These are phyloP conservation scores for Astreopora myriophthalma DNA, from an alignment of 64 coral and sea anemone species.

Conservation along the genomic window DNA sequence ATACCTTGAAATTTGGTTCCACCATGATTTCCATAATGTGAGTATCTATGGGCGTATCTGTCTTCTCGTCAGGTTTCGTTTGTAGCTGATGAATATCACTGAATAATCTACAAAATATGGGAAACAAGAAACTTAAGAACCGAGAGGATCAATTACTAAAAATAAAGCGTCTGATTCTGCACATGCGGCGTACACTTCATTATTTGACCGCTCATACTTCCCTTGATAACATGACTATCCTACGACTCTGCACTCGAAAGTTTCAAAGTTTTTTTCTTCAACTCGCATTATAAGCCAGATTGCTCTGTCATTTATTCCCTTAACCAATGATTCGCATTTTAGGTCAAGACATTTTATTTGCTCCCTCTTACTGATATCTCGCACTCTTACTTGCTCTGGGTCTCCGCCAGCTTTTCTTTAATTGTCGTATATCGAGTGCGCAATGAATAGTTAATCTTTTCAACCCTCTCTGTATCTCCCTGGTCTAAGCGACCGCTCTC, in stretches of 20 bases:
- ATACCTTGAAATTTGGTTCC: not conserved
- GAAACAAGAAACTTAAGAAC: no score
- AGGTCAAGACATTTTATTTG: no score
- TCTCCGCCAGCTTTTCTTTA: not conserved
- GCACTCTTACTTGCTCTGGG: not conserved
- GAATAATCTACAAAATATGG: not conserved
- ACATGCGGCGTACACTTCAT: no score
- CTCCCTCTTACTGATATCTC: not conserved
- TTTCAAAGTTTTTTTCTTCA: no score
- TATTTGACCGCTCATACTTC: no score
- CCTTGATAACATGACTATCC: no score
- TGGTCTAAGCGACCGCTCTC: conserved; percentile 10
- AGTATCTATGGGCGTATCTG: not conserved
- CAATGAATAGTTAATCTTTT: not conserved
- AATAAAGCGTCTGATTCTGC: no score
- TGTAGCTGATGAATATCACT: not conserved
- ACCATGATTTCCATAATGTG: not conserved
- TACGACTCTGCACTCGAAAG: no score
- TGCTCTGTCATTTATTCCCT: no score
- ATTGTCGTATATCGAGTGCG: not conserved
- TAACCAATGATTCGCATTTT: no score
- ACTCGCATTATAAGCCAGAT: no score
- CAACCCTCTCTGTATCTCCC: conserved; percentile 24
- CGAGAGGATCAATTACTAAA: no score
- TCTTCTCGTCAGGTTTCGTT: not conserved